Conservation (phyloP, 2,888 invertebrate species). For the Hanleya hanleyi region DNA sequence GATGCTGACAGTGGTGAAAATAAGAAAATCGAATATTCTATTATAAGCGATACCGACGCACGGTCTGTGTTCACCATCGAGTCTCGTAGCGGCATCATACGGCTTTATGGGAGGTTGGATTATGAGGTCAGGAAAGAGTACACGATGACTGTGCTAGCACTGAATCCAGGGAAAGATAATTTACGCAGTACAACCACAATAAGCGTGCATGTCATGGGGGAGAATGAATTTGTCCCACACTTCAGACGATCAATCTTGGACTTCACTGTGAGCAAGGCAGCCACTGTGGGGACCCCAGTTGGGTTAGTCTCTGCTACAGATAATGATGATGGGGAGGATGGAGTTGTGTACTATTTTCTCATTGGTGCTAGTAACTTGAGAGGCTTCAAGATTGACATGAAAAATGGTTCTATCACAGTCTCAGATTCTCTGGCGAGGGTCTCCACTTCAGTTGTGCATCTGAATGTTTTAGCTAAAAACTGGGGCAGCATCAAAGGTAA, state of each 20-base stretch:
- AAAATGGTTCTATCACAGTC: constrained; percentile 88
- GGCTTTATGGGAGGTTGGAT: constrained; percentile 86
- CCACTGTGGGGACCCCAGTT: constrained; percentile 50
- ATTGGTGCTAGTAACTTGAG: constrained; percentile 94
- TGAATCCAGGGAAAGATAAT: constrained; percentile 87
- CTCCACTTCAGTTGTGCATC: constrained; percentile 58
- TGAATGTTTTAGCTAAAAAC: constrained; percentile 96
- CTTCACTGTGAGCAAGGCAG: constrained; percentile 65
- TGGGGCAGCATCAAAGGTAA: constrained; percentile 94
- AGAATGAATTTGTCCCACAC: constrained; percentile 64
- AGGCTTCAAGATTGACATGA: constrained; percentile 87
- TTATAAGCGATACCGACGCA: constrained; percentile 78
- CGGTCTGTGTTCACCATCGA: constrained; percentile 83
- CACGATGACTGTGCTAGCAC: constrained; percentile 84
- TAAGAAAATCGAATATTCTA: constrained; percentile 87
- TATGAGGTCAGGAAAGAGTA: constrained; percentile 88
- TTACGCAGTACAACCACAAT: constrained; percentile 29
- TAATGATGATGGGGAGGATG: constrained; percentile 61
- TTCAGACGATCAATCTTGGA: constrained; percentile 56
- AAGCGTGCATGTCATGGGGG: constrained; percentile 58
- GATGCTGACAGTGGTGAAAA: constrained; percentile 93
- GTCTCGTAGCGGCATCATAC: constrained; percentile 83
- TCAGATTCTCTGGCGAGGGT: constrained; percentile 76
- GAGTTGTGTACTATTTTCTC: constrained; percentile 87
- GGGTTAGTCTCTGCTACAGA: constrained; percentile 61